These are phyloP conservation scores for Coptodon bakossiorum DNA, from an alignment of 2,113 vertebrate species.

Conservation along the genomic window DNA sequence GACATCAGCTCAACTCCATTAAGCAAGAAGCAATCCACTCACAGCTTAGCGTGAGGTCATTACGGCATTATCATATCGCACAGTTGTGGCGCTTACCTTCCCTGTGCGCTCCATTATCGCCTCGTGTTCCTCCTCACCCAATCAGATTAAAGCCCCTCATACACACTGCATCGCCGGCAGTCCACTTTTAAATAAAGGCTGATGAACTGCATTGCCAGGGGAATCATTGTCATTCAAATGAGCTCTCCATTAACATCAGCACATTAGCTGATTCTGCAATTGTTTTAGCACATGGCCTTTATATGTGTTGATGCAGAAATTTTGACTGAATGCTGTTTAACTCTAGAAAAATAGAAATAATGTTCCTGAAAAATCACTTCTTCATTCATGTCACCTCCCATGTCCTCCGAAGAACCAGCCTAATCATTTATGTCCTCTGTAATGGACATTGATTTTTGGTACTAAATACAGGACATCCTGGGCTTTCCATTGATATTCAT, in stretches of 20 bases:
- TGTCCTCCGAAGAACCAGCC: background rate
- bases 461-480: background rate
- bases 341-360: slow-evolving; percentile 12
- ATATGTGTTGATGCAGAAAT: background rate
- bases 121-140: background rate
- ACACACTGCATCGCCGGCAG: background rate
- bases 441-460: background rate
- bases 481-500: background rate
- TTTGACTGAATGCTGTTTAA: background rate
- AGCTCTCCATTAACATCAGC: slow-evolving; percentile 19
- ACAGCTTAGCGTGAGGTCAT: background rate
- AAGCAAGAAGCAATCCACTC: background rate
- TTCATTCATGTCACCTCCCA: background rate
- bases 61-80: background rate
- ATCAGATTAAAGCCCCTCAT: slow-evolving; percentile 6
- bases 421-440: background rate
- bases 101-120: slow-evolving; percentile 35
- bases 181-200: slow-evolving; percentile 43
- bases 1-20: background rate
- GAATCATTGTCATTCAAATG: slow-evolving; percentile 57
- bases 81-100: slow-evolving; percentile 24
- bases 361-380: background rate
- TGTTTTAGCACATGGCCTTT: slow-evolving; percentile 13
- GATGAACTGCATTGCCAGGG: slow-evolving; percentile 50
- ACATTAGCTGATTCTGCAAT: slow-evolving; percentile 44